A percentile compares a stretch with the other conserved stretches of the same genome.
Conservation (phyloP, 2,113 vertebrate genomes). For the Butorides virescens region DNA sequence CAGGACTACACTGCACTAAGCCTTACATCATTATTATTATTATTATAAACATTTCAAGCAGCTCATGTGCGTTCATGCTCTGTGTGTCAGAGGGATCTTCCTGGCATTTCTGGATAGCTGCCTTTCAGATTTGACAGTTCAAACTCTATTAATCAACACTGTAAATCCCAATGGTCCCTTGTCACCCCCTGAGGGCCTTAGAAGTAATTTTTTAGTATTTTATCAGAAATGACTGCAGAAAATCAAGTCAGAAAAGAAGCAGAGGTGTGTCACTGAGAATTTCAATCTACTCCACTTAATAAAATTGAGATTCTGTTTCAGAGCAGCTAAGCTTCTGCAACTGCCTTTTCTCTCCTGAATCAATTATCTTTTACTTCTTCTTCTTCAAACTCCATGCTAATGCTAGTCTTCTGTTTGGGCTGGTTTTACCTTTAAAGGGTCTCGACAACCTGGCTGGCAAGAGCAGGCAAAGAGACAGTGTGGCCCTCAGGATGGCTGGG, state of each 20-base stretch:
- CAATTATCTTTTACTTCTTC: neutral
- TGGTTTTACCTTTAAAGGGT: neutral
- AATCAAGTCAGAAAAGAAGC: neutral
- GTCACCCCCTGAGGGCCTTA: neutral
- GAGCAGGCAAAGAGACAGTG: neutral
- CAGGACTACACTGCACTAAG: neutral
- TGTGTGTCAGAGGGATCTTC: neutral
- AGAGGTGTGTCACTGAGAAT: neutral
- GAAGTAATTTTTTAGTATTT: neutral
- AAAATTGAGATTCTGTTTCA: neutral
- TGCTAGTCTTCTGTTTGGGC: neutral
- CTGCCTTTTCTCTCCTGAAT: neutral
- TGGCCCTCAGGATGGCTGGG: neutral
- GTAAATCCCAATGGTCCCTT: neutral
- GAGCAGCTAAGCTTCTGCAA: neutral
- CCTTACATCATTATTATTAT: neutral
- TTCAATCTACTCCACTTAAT: neutral
- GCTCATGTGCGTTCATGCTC: neutral
- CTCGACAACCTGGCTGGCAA: neutral
- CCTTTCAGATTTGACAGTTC: constrained; percentile 8
- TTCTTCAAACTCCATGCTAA: neutral
- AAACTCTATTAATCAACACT: constrained; percentile 1
- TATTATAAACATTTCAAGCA: neutral
- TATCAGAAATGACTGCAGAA: constrained; percentile 7
- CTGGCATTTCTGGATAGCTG: neutral